Conservation (phyloP, 1,140 invertebrate species). For the Ceratina australensis region DNA sequence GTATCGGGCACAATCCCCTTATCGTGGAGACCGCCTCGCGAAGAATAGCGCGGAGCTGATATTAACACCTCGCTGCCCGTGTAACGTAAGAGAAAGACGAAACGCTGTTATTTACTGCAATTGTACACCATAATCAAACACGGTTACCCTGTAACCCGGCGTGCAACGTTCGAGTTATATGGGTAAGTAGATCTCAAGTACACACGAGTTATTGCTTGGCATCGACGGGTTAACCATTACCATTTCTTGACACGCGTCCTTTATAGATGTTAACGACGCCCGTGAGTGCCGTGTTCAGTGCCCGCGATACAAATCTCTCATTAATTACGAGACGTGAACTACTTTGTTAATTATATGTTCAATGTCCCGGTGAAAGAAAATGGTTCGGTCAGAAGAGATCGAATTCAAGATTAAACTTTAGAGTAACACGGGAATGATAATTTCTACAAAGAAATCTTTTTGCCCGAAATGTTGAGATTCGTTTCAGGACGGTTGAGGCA, state of each 20-base stretch:
- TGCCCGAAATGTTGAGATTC: too few species aligned
- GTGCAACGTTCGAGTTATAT: not conserved
- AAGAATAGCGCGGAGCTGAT: slow-evolving; percentile 33
- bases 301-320: not conserved
- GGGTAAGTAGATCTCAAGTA: not conserved
- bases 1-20: slow-evolving; percentile 56
- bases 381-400: too few species aligned
- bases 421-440: too few species aligned
- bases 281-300: not conserved
- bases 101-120: slow-evolving; percentile 22
- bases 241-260: not conserved
- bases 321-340: not conserved
- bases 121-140: not conserved
- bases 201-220: not conserved
- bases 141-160: not conserved
- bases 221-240: not conserved
- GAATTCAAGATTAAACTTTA: too few species aligned
- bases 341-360: too few species aligned
- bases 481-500: too few species aligned
- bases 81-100: slow-evolving; percentile 15
- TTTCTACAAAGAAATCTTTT: too few species aligned
- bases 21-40: slow-evolving; percentile 31
- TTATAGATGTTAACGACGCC: not conserved
- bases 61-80: slow-evolving; percentile 33
- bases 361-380: too few species aligned